These are phyloP conservation scores for Aurelia coerulea DNA, from an alignment of 30 jellyfish, hydroid and myxozoan genomes.

Conservation along the genomic window DNA sequence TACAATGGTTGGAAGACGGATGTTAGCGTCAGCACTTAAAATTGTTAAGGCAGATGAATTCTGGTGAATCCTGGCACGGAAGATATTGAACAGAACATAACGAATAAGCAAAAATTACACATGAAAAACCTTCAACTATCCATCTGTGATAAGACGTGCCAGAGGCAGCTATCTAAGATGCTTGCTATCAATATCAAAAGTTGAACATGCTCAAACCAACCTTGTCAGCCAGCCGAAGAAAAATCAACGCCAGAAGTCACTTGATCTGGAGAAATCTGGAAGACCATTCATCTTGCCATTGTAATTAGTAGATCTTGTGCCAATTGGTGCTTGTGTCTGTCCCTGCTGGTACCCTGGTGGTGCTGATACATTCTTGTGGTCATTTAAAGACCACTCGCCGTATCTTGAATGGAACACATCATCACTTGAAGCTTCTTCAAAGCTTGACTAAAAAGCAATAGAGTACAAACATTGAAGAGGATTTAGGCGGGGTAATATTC, in stretches of 20 bases:
- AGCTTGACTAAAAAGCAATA: slow-evolving; percentile 48
- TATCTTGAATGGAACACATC: slow-evolving; percentile 33
- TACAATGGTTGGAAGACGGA: too few species aligned
- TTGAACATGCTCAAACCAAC: slow-evolving; percentile 11
- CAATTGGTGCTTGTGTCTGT: slow-evolving; percentile 50
- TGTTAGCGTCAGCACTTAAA: too few species aligned
- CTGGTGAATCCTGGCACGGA: too few species aligned
- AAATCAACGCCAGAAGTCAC: slow-evolving; percentile 1
- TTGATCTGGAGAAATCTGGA: slow-evolving; percentile 37
- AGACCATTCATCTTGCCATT: slow-evolving; percentile 29
- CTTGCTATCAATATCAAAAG: not conserved
- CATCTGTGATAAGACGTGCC: too few species aligned
- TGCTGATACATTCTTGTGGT: slow-evolving; percentile 43
- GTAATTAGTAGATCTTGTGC: slow-evolving; percentile 30
- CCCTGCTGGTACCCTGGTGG: not conserved
- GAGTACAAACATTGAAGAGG: too few species aligned
- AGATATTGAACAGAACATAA: too few species aligned
- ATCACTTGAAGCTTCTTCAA: slow-evolving; percentile 68
- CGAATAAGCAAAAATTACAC: too few species aligned
- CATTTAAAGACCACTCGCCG: slow-evolving; percentile 15
- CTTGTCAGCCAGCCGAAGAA: not conserved
- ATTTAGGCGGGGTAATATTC: too few species aligned
- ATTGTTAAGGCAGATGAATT: too few species aligned
- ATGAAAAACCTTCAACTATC: too few species aligned
- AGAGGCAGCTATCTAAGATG: too few species aligned